Evolutionary conservation across 2,797 vertebrate genomes (phyloP).

Genomic region (Cyclopterus lumpus): DNA sequence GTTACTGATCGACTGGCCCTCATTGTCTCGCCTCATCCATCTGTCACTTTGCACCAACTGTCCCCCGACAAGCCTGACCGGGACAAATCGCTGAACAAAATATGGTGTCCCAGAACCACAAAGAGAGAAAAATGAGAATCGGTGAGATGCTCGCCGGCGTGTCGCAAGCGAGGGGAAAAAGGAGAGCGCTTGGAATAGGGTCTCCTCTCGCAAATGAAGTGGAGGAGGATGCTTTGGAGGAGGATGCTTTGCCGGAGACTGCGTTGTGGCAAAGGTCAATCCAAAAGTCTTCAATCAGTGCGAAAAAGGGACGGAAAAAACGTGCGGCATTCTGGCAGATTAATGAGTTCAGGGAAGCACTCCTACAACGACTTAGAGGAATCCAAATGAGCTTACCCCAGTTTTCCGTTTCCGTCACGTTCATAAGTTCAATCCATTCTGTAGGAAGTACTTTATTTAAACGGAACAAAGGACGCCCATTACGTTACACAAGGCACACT

Average conservation of each 20-base stretch:
- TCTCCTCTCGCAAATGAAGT: constrained; percentile 74
- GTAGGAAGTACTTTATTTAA: constrained; percentile 29
- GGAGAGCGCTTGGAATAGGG: constrained; percentile 59
- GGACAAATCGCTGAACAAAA: constrained; percentile 78
- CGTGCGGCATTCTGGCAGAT: constrained; percentile 21
- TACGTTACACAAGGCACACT: constrained; percentile 1
- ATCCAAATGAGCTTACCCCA: constrained; percentile 34
- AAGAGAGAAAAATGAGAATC: constrained; percentile 78
- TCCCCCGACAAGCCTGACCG: constrained; percentile 74
- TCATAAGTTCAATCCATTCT: constrained; percentile 40
- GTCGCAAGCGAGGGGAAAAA: constrained; percentile 43
- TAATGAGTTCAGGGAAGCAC: constrained; percentile 31
- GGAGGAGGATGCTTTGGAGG: constrained; percentile 53
- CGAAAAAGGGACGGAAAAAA: constrained; percentile 27
- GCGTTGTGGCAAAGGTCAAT: constrained; percentile 74
- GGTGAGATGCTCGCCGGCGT: constrained; percentile 52
- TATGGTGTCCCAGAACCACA: constrained; percentile 60
- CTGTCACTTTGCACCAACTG: constrained; percentile 79
- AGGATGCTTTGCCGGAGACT: constrained; percentile 50
- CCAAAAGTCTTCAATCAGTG: constrained; percentile 71
- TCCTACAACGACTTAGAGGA: constrained; percentile 34
- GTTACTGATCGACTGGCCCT: constrained; percentile 79
- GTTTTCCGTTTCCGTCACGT: constrained; percentile 25
- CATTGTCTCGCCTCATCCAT: constrained; percentile 79
- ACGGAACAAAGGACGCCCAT: background rate